These are phyloP conservation scores for Drosophila crucigera DNA, from an alignment of 2,888 invertebrate species.

Conservation along the genomic window DNA sequence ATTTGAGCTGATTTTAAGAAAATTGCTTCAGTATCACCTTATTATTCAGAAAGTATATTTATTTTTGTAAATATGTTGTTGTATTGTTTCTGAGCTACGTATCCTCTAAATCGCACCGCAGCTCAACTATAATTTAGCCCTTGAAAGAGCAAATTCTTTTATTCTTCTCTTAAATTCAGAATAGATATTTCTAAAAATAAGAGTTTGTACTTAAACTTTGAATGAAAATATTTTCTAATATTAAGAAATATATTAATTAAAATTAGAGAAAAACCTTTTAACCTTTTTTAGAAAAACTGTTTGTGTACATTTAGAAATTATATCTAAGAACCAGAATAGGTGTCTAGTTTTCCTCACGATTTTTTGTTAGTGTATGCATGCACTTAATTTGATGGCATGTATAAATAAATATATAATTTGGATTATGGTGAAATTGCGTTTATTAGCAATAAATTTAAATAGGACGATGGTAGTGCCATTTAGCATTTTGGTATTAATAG, in stretches of 20 bases:
- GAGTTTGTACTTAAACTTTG: neutral
- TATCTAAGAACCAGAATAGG: neutral
- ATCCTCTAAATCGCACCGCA: no score
- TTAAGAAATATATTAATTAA: neutral
- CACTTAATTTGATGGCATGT: neutral
- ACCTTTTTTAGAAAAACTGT: neutral
- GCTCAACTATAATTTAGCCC: neutral
- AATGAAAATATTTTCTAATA: neutral
- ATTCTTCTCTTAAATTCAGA: neutral
- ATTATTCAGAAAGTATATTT: neutral
- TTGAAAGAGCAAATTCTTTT: neutral
- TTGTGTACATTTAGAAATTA: neutral
- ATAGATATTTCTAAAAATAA: neutral
- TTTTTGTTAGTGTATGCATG: neutral
- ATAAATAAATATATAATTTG: neutral
- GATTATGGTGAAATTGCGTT: neutral
- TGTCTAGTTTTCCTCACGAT: neutral
- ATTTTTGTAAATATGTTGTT: neutral
- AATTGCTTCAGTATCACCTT: neutral
- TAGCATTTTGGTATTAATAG: neutral
- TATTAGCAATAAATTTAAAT: neutral
- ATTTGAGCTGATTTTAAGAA: neutral
- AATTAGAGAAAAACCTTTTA: neutral
- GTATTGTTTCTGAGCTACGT: neutral
- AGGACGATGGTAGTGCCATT: neutral